These are phyloP conservation scores for Caerostris extrusa DNA, from an alignment of 1,140 invertebrate genomes.

Conservation along the genomic window DNA sequence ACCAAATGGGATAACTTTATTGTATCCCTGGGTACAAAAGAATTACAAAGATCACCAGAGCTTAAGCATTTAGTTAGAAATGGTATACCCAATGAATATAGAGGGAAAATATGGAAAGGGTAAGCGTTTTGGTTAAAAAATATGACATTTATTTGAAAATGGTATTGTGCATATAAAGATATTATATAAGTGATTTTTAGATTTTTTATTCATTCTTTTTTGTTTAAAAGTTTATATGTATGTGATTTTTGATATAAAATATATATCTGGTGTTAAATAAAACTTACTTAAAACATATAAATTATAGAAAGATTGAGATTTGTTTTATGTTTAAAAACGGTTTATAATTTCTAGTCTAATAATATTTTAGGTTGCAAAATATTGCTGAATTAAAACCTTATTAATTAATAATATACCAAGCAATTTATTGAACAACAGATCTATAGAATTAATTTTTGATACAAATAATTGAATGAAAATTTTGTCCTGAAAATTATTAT, in stretches of 20 bases:
- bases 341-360: too few species aligned
- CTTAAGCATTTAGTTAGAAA: constrained; percentile 80
- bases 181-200: not conserved
- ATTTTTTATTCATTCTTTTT: not conserved
- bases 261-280: not conserved
- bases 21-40: constrained; percentile 79
- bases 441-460: too few species aligned
- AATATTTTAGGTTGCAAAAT: too few species aligned
- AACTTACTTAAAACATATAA: too few species aligned
- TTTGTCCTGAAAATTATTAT: too few species aligned
- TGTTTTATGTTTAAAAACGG: too few species aligned
- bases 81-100: constrained; percentile 81
- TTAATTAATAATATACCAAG: too few species aligned
- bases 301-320: too few species aligned
- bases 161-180: not conserved
- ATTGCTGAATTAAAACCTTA: too few species aligned
- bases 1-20: constrained; percentile 83
- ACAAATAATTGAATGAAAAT: too few species aligned
- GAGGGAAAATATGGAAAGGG: constrained; percentile 80
- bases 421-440: too few species aligned
- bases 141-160: not conserved
- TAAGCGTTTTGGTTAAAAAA: not conserved
- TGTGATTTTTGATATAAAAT: not conserved
- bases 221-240: not conserved
- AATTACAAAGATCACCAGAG: constrained; percentile 79